Conservation (phyloP, 2,797 vertebrate species). For the Ctenopoma kingsleyae region DNA sequence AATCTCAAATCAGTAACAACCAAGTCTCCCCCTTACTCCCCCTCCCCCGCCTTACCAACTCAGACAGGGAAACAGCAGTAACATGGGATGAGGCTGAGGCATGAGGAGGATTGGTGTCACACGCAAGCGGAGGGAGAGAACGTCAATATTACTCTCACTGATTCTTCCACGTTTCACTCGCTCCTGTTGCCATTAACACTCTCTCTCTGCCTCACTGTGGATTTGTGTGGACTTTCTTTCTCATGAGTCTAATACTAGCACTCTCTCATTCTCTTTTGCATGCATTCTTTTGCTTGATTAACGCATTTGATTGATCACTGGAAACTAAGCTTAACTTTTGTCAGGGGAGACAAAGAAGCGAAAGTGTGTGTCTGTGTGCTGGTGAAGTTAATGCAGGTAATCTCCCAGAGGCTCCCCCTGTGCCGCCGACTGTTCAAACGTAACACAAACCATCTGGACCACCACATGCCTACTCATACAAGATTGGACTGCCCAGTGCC, state of each 20-base stretch:
- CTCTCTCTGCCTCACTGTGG: slow-evolving; percentile 10
- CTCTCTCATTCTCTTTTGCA: neutral
- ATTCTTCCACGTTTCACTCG: slow-evolving; percentile 20
- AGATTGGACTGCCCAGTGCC: slow-evolving; percentile 3
- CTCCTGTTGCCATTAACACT: slow-evolving; percentile 2
- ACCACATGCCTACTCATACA: slow-evolving; percentile 19
- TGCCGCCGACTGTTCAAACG: slow-evolving; percentile 33
- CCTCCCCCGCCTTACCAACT: neutral
- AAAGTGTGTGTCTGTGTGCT: slow-evolving; percentile 11
- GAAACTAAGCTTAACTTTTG: slow-evolving; percentile 23
- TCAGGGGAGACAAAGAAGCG: neutral
- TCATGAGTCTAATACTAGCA: neutral
- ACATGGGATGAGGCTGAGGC: slow-evolving; percentile 36
- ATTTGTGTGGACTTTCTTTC: slow-evolving; percentile 14
- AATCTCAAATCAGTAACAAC: slow-evolving; percentile 54
- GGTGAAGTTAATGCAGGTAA: slow-evolving; percentile 18
- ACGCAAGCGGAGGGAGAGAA: slow-evolving; percentile 25
- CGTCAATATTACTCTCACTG: slow-evolving; percentile 11
- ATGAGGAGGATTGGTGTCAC: slow-evolving; percentile 31
- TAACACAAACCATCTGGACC: slow-evolving; percentile 57
- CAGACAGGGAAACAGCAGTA: slow-evolving; percentile 13
- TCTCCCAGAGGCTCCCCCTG: slow-evolving; percentile 34
- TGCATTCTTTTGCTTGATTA: slow-evolving; percentile 8
- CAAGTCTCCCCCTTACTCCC: neutral
- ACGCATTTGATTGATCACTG: neutral